A percentile compares a stretch with the other conserved stretches of the same genome.
phyloP scores from a whole-genome alignment of 2,888 invertebrate genomes.

The Camponotus fellah region DNA sequence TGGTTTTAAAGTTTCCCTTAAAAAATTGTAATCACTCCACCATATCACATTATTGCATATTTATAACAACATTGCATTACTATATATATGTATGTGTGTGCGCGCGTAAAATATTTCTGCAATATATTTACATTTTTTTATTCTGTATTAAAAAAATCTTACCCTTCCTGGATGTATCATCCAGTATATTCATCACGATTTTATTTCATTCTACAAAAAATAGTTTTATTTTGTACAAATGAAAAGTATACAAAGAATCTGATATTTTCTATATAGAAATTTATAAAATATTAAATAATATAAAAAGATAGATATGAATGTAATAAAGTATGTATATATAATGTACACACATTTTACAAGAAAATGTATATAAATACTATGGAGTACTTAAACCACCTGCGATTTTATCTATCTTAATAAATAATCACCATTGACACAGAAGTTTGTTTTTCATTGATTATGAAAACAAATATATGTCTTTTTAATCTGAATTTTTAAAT shows the following conservation, averaged over 20 bases:
- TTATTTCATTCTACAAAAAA: not conserved
- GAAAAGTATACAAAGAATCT: constrained; percentile 9
- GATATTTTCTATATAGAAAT: constrained; percentile 29
- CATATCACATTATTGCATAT: not conserved
- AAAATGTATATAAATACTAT: not conserved
- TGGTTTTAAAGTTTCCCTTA: too few relatives aligned
- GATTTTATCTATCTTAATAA: not conserved
- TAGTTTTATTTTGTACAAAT: constrained; percentile 17
- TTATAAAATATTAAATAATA: not conserved
- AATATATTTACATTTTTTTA: not conserved
- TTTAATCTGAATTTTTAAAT: not conserved
- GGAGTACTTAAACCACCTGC: not conserved
- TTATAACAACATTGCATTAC: not conserved
- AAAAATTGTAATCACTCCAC: too few relatives aligned
- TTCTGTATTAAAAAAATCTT: not conserved
- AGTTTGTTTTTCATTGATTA: not conserved
- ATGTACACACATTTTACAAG: not conserved
- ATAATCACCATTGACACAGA: not conserved
- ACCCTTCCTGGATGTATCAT: not conserved
- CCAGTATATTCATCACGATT: not conserved
- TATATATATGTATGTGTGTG: not conserved
- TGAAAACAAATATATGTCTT: not conserved
- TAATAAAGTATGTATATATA: not conserved
- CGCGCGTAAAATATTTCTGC: constrained; percentile 3
- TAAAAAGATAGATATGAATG: constrained; percentile 3